Evolutionary conservation across 2,113 vertebrate genomes (phyloP).

Genomic region (Ciconia boyciana): DNA sequence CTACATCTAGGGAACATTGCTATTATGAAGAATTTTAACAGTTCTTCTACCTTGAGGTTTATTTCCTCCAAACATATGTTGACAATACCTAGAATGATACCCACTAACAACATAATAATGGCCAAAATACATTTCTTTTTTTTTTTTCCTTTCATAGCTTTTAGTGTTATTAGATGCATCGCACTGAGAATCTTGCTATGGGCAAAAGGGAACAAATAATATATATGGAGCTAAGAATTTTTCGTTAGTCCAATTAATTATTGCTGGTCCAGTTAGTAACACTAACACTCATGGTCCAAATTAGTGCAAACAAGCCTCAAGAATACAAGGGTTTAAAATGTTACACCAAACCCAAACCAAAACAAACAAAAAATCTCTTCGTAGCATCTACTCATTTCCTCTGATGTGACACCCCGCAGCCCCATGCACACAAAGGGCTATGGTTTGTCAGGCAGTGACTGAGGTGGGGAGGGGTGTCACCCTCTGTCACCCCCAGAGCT

Average conservation of each 20-base stretch:
- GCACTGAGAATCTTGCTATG: neutral
- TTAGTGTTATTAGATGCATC: neutral
- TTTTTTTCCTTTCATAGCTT: neutral
- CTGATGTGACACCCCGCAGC: rapidly evolving
- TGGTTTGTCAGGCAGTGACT: neutral
- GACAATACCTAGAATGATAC: neutral
- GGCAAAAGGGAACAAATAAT: neutral
- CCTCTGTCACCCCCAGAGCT: neutral
- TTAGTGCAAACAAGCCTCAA: neutral
- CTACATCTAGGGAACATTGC: neutral
- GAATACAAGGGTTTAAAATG: neutral
- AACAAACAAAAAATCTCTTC: neutral
- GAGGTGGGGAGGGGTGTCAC: rapidly evolving
- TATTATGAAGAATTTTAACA: neutral
- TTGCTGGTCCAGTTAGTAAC: neutral
- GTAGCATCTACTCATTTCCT: neutral
- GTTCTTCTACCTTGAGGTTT: neutral
- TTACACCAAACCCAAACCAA: neutral
- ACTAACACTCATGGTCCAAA: neutral
- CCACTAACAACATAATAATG: neutral
- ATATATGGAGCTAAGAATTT: neutral
- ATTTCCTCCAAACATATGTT: neutral
- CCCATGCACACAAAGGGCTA: too few relatives aligned
- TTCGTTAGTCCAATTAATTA: neutral
- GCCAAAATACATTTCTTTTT: neutral